Base-by-base conservation (phyloP, 2,888 invertebrate genomes). In the Blomia tropicalis region DNA sequence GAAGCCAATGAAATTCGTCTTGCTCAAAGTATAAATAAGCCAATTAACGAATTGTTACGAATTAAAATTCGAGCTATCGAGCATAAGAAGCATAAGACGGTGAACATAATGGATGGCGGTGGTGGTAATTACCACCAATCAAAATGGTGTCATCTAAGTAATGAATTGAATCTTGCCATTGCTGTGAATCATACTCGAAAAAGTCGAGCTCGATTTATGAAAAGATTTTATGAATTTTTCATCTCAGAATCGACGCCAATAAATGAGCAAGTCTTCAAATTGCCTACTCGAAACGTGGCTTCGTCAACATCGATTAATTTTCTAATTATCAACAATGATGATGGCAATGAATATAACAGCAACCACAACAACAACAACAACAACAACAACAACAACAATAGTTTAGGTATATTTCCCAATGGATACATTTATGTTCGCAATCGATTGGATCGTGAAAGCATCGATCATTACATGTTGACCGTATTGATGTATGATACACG, bases 341-440 rank as follows among this genome's bases (percentile, higher is more conserved):
- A n/a, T n/a, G n/a, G n/a, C n/a, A n/a, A n/a, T n/a, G n/a, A n/a
- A n/a, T n/a, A n/a, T n/a, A n/a, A n/a, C n/a, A n/a, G n/a, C n/a
- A n/a, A n/a, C n/a, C n/a, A n/a, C n/a, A n/a, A n/a, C n/a, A n/a
- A n/a, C n/a, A n/a, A n/a, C n/a, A n/a, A n/a, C n/a, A n/a, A n/a
- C n/a, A n/a, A n/a, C n/a, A n/a, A n/a, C n/a, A 91, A 93, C 71
- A 76, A 78, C 4, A 87, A 88, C 70, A 81, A 79, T 51, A 85
- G 84, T 71, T 95, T 95, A 75, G 92, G 92, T 0, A 83, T 95
- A 43, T 95, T 95, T 72, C 95, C 95, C 0, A 91, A 93, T 75
- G 95, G 95, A 1, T 85, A 81, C 71, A 74, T 95, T 31, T 95
- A 88, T 74, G 87, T 95, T 0, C 84, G 85, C 70, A 85, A 85